Evolutionary conservation across 2,113 vertebrate genomes (phyloP).

Genomic region (Nothocercus julius): DNA sequence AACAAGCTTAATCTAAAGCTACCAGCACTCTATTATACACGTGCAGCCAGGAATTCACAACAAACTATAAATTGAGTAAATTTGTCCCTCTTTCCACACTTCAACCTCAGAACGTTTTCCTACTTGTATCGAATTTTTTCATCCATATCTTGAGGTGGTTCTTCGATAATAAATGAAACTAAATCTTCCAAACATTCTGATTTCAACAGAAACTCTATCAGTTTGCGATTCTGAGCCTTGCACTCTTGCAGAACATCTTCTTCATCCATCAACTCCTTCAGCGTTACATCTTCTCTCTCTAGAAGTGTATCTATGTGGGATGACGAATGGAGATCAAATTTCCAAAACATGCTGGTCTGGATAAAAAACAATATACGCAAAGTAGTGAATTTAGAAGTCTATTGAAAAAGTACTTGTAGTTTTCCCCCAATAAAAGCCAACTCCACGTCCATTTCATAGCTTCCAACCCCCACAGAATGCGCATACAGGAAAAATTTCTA

Average conservation of each 20-base stretch:
- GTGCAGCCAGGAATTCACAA: background rate
- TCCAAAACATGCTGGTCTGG: slow-evolving; percentile 99
- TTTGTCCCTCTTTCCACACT: background rate
- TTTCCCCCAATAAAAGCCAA: background rate
- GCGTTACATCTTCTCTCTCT: slow-evolving; percentile 96
- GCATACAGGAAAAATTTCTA: background rate
- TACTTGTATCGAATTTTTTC: slow-evolving; percentile 99
- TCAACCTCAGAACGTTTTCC: slow-evolving; percentile 37
- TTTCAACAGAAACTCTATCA: slow-evolving; percentile 95
- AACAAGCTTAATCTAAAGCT: background rate
- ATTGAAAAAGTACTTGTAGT: background rate
- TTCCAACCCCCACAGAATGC: background rate
- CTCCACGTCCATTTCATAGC: background rate
- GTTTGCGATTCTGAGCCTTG: slow-evolving; percentile 98
- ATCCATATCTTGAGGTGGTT: slow-evolving; percentile 93
- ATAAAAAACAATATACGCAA: slow-evolving; percentile 26
- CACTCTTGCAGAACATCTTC: slow-evolving; percentile 98
- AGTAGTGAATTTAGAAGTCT: background rate
- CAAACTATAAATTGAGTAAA: background rate
- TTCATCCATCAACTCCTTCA: slow-evolving; percentile 97
- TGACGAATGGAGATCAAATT: slow-evolving; percentile 99
- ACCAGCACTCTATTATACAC: background rate
- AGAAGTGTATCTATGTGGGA: slow-evolving; percentile 98
- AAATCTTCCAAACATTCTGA: slow-evolving; percentile 96
- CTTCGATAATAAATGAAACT: slow-evolving; percentile 95